Evolutionary conservation across 2,797 vertebrate species (phyloP).

Genomic region (Erpetoichthys calabaricus): DNA sequence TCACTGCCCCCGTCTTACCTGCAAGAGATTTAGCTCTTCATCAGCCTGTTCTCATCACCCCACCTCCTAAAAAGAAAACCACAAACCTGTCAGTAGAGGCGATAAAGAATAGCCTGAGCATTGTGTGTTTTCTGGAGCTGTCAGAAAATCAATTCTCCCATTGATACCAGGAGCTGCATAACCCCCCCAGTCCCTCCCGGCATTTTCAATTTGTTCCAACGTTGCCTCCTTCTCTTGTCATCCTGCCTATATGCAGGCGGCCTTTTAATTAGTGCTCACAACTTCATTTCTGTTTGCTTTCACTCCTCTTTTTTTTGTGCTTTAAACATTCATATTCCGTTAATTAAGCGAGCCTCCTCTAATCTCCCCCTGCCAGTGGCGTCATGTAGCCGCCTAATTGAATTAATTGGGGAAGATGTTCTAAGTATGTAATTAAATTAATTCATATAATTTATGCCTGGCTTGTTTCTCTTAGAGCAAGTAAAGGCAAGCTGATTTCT

Average conservation of each 20-base stretch:
- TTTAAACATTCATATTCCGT: constrained; percentile 87
- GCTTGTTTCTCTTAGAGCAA: constrained; percentile 76
- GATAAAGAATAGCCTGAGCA: constrained; percentile 20
- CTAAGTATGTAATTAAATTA: constrained; percentile 98
- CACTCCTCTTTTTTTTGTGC: constrained; percentile 45
- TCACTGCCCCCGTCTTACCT: constrained; percentile 17
- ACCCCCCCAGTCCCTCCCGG: constrained; percentile 32
- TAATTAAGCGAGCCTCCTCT: constrained; percentile 94
- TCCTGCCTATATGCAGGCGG: constrained; percentile 73
- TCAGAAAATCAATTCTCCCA: constrained; percentile 36
- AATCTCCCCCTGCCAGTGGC: constrained; percentile 96
- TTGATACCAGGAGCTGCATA: too few relatives aligned
- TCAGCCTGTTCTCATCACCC: constrained; percentile 22
- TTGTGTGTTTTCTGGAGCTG: constrained; percentile 23
- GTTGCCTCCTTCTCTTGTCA: constrained; percentile 50
- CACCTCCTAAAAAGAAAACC: not conserved
- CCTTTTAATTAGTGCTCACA: constrained; percentile 93
- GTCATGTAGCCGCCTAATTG: constrained; percentile 97
- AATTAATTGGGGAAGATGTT: constrained; percentile 78
- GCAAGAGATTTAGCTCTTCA: constrained; percentile 36
- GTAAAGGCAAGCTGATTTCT: constrained; percentile 47
- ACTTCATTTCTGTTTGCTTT: constrained; percentile 89
- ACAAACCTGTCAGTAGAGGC: constrained; percentile 30
- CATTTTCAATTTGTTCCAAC: constrained; percentile 41
- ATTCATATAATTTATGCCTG: constrained; percentile 99